Evolutionary conservation across 2,797 vertebrate genomes (phyloP), one percentile per base, ranked within the genome.

Genomic region (Philypnodon macrostomus): DNA sequence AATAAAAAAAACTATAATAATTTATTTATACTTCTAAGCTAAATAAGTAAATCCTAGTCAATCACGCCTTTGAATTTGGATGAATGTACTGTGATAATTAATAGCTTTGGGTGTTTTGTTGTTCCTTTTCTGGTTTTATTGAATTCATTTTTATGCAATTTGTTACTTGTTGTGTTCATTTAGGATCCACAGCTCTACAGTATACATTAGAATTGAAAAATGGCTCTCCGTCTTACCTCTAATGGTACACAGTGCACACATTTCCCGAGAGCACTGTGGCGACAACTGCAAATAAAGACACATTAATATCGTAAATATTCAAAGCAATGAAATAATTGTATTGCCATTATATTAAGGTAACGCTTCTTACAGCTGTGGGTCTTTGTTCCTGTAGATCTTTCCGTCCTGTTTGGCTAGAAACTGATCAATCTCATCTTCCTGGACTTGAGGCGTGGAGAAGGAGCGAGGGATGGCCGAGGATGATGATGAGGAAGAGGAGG

Each of bases 201-300:
- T n/a, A n/a, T n/a, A n/a, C n/a, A n/a, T n/a, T n/a, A n/a, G n/a
- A n/a, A n/a, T n/a, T n/a, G n/a, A n/a, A n/a, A n/a, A n/a, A n/a
- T n/a, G n/a, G n/a, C n/a, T n/a, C n/a, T 23, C 6, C 21, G 3
- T 23, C 86, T 92, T 81, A 98, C 97, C 95, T 99, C 96, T 64
- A 99, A 84, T 0, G 97, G 96, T 53, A 98, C 95, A 12, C 97
- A 99, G 72, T 99, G 95, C 45, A 99, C 95, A 35, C 97, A 98
- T 77, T 98, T 98, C 17, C 97, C 96, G 79, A 97, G 71, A 13
- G 92, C 88, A 58, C 95, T 93, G 0, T 99, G 97, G 56, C 92
- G 94, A 90, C 97, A 99, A 75, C 97, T 98, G 78, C 0, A 50
- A 79, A 5, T 7, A 70, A 45, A 71, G 14, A 26, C 41, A 3